These are phyloP conservation scores for Drosophila truncata DNA, from an alignment of 1,140 invertebrate species.

Conservation along the genomic window DNA sequence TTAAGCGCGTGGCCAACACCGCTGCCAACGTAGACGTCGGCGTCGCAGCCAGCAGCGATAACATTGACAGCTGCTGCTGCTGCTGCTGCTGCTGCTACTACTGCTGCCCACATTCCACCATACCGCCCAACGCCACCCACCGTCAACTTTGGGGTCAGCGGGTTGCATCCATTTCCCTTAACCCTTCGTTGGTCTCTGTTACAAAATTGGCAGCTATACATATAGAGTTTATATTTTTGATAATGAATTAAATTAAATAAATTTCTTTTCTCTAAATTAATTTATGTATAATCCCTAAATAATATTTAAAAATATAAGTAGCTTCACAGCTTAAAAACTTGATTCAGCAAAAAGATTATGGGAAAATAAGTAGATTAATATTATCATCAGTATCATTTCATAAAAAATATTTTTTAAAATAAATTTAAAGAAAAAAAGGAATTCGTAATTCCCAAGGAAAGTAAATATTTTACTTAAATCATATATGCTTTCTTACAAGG, in stretches of 20 bases:
- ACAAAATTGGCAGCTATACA: not conserved
- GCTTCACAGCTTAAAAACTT: too few species aligned
- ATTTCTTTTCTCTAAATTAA: not conserved
- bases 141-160: conserved; percentile 58
- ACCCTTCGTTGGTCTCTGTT: not conserved
- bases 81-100: conserved; percentile 39
- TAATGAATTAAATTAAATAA: too few species aligned
- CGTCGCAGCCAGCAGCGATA: conserved; percentile 55
- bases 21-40: conserved; percentile 21
- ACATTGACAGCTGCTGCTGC: conserved; percentile 73
- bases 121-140: not conserved
- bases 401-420: not conserved
- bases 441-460: not conserved
- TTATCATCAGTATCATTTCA: too few species aligned
- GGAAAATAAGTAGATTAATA: too few species aligned
- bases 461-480: conserved; percentile 1
- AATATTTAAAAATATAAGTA: not conserved
- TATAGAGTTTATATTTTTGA: too few species aligned
- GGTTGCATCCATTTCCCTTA: conserved; percentile 29
- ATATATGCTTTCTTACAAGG: not conserved
- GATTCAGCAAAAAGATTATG: too few species aligned
- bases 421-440: not conserved
- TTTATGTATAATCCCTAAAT: not conserved
- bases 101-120: conserved; percentile 3
- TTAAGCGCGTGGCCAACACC: conserved; percentile 75